phyloP scores from a whole-genome alignment of 2,113 vertebrate species.

The Parus major region DNA sequence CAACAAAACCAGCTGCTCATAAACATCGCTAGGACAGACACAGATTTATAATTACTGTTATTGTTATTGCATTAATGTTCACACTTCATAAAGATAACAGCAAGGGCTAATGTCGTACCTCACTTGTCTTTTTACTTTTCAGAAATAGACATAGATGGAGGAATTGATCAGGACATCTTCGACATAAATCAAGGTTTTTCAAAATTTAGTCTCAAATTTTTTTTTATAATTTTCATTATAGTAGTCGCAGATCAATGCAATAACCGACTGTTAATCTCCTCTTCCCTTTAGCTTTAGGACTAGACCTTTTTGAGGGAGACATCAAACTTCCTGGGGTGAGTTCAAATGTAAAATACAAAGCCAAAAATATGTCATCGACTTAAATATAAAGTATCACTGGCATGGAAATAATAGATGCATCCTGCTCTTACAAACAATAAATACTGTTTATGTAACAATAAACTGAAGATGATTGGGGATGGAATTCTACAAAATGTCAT shows the following conservation, averaged over 20 bases:
- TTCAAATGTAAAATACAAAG: conserved; percentile 12
- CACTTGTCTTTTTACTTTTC: conserved; percentile 58
- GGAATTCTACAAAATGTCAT: neutral
- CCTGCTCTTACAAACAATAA: neutral
- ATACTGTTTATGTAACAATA: neutral
- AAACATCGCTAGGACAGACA: conserved; percentile 7
- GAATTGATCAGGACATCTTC: conserved; percentile 86
- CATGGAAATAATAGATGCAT: neutral
- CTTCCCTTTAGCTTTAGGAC: conserved; percentile 76
- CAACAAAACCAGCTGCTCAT: conserved; percentile 52
- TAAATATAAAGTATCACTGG: neutral
- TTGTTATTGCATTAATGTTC: conserved; percentile 57
- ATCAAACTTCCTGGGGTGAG: conserved; percentile 81
- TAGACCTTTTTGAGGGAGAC: conserved; percentile 88
- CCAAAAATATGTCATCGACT: neutral
- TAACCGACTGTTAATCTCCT: neutral
- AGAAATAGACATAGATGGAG: conserved; percentile 85
- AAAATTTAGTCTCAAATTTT: neutral
- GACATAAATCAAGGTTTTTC: conserved; percentile 90
- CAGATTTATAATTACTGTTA: conserved; percentile 64
- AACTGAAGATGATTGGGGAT: neutral
- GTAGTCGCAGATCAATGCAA: neutral
- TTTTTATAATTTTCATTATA: neutral
- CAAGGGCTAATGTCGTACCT: conserved; percentile 33
- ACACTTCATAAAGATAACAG: conserved; percentile 59